Conservation (phyloP, 2,888 invertebrate genomes). For the Eudemis profundana region DNA sequence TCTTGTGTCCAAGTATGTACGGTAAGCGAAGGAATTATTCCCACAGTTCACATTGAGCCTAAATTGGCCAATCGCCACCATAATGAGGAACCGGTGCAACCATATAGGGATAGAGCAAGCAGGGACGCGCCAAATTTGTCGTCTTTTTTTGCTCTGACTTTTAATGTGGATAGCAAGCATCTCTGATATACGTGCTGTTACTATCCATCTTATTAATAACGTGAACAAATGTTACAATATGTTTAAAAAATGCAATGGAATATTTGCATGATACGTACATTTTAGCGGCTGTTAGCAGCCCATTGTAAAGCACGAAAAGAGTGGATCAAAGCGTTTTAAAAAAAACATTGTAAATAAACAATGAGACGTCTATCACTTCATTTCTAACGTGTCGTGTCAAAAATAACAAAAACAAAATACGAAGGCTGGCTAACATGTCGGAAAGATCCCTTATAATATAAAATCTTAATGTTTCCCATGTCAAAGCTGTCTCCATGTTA, state of each 20-base stretch:
- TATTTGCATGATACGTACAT: no score
- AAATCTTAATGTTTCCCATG: constrained; percentile 2
- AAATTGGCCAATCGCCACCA: constrained; percentile 40
- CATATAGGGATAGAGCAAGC: constrained; percentile 38
- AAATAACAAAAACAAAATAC: no score
- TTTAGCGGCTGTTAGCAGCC: no score
- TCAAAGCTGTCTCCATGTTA: background rate
- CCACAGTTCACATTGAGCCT: constrained; percentile 34
- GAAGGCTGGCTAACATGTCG: no score
- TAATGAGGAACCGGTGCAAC: constrained; percentile 42
- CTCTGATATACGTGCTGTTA: constrained; percentile 1
- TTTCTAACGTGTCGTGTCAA: no score
- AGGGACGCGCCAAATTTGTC: constrained; percentile 29
- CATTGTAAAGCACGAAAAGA: no score
- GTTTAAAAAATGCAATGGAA: no score
- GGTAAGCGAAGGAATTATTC: constrained; percentile 25
- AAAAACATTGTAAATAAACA: no score
- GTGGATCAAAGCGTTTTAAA: no score
- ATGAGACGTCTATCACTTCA: no score
- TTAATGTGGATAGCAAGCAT: constrained; percentile 1
- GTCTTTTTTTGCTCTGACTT: constrained; percentile 26
- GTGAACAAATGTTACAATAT: background rate
- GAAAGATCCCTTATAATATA: no score
- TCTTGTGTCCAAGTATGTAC: constrained; percentile 10
- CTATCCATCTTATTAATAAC: background rate